Percentiles rank a stretch among this genome's conserved stretches.
Evolutionary conservation across 1,140 invertebrate species (phyloP).

Genomic region (Zaprionus capensis): DNA sequence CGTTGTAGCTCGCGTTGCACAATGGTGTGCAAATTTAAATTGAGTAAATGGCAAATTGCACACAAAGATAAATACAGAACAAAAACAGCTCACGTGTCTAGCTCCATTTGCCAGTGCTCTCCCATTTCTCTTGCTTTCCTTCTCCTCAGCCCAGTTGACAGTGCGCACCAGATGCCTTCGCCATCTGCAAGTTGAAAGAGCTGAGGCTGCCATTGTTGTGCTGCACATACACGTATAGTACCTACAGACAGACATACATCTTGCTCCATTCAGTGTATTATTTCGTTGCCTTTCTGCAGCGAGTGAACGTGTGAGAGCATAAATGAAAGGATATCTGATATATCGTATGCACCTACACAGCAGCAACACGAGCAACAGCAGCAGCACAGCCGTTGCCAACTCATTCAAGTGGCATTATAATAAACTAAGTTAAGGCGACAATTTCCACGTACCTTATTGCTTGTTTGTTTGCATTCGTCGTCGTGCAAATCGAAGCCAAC

Average conservation of each 20-base stretch:
- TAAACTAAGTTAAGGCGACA: conserved; percentile 81
- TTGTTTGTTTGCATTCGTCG: conserved; percentile 72
- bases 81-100: conserved; percentile 62
- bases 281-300: conserved; percentile 59
- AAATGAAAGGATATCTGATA: conserved; percentile 62
- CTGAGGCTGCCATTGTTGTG: conserved; percentile 32
- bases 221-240: conserved; percentile 12
- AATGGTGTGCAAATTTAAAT: conserved; percentile 70
- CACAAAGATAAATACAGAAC: conserved; percentile 45
- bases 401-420: conserved; percentile 80
- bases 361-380: conserved; percentile 14
- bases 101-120: conserved; percentile 46
- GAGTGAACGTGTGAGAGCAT: conserved; percentile 51
- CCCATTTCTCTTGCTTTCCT: conserved; percentile 10
- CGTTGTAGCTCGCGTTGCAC: conserved; percentile 37
- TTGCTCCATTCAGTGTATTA: conserved; percentile 54
- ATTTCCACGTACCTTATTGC: conserved; percentile 75
- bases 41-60: conserved; percentile 80
- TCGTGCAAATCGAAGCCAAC: conserved; percentile 44
- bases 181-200: conserved; percentile 9
- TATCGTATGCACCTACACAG: conserved; percentile 30
- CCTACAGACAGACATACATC: conserved; percentile 17
- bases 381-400: conserved; percentile 54
- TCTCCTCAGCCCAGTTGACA: conserved; percentile 18
- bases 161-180: conserved; percentile 19